Percentiles rank a stretch among this genome's conserved stretches.
phyloP scores from a whole-genome alignment of 1,140 invertebrate genomes.

The Cydia splendana region DNA sequence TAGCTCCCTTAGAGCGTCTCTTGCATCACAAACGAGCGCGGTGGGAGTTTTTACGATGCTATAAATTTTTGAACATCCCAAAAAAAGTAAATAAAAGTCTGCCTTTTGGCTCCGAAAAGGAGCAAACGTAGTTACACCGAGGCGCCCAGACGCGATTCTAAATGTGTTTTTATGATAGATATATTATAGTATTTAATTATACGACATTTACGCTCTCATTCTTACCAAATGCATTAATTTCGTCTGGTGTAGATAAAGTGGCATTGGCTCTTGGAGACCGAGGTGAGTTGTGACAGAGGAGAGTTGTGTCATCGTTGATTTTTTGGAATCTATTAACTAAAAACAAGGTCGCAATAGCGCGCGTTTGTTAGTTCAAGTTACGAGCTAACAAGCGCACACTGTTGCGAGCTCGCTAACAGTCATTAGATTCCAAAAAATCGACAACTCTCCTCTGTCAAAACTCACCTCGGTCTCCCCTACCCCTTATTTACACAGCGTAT shows the following conservation, averaged over 20 bases:
- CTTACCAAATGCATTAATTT: constrained; percentile 25
- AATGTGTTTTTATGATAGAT: constrained; percentile 30
- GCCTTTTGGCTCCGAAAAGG: constrained; percentile 49
- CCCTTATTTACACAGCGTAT: constrained; percentile 54
- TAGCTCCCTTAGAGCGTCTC: constrained; percentile 48
- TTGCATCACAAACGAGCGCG: constrained; percentile 54
- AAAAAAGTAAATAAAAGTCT: constrained; percentile 52
- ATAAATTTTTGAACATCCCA: constrained; percentile 75
- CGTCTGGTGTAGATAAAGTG: not conserved
- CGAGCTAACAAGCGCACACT: too few species aligned
- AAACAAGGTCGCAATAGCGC: too few species aligned
- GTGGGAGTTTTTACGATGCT: constrained; percentile 65
- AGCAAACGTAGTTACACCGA: constrained; percentile 46
- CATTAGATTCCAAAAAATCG: too few species aligned
- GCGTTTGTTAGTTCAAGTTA: too few species aligned
- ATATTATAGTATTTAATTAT: not conserved
- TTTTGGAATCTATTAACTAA: too few species aligned
- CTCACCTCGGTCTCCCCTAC: too few species aligned
- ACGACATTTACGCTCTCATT: constrained; percentile 12
- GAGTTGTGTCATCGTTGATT: too few species aligned
- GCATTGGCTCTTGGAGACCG: constrained; percentile 15
- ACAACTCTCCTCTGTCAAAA: too few species aligned
- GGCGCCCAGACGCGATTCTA: constrained; percentile 15
- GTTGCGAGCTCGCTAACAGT: too few species aligned
- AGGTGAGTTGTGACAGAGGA: too few species aligned